phyloP scores from a whole-genome alignment of 2,888 invertebrate species.

The Napeogenes sylphis region DNA sequence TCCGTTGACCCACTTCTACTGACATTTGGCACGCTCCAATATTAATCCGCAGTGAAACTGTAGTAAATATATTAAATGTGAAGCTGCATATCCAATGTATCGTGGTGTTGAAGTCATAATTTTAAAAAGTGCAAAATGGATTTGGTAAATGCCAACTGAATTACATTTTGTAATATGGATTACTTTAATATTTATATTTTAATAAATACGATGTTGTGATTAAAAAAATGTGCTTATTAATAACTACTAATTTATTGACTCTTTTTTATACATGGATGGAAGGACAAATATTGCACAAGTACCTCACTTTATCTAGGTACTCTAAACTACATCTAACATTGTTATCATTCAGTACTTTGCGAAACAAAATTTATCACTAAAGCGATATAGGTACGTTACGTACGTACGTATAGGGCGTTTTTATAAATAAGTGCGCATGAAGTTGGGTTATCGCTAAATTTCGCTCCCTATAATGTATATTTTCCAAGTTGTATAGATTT shows the following conservation, averaged over 20 bases:
- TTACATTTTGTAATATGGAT: slow-evolving; percentile 9
- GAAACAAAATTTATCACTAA: not conserved
- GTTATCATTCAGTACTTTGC: slow-evolving; percentile 1
- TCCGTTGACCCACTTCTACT: slow-evolving; percentile 35
- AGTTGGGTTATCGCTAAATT: slow-evolving; percentile 3
- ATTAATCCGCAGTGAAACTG: slow-evolving; percentile 30
- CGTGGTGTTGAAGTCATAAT: slow-evolving; percentile 25
- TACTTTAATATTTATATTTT: not conserved
- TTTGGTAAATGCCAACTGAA: slow-evolving; percentile 12
- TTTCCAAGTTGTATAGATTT: not conserved
- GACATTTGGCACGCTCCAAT: slow-evolving; percentile 35
- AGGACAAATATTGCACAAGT: not conserved
- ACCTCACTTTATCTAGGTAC: not conserved
- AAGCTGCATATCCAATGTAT: slow-evolving; percentile 24
- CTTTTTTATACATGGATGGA: too few relatives aligned
- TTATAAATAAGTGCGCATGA: not conserved
- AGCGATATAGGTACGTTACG: not conserved
- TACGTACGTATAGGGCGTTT: not conserved
- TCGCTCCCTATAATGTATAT: slow-evolving; percentile 1
- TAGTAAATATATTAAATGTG: slow-evolving; percentile 31
- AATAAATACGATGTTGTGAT: too few relatives aligned
- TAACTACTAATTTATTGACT: too few relatives aligned
- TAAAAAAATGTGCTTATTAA: too few relatives aligned
- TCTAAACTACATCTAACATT: not conserved
- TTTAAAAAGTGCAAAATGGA: slow-evolving; percentile 11